Conservation (phyloP, 2,888 invertebrate genomes). For the Monoplex corrugatus region DNA sequence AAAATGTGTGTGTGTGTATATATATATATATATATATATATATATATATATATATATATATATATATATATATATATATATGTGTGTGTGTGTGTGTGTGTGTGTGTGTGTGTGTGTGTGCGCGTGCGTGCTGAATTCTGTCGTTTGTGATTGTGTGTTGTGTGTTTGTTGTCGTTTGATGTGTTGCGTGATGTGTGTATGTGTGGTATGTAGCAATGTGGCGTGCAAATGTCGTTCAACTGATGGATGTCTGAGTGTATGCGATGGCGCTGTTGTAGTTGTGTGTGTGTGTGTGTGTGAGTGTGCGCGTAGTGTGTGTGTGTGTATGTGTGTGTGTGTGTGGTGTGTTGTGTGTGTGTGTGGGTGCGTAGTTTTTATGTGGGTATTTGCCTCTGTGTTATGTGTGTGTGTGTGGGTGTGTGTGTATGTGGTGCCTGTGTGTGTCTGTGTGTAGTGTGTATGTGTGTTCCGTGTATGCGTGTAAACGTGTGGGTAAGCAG, state of each 20-base stretch:
- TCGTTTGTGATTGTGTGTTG: not conserved
- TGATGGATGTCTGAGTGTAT: too few relatives aligned
- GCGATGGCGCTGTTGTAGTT: not conserved
- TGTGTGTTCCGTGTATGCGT: not conserved
- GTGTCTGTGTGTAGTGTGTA: not conserved
- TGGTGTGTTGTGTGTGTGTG: too few relatives aligned
- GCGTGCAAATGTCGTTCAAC: not conserved
- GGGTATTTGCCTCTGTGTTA: too few relatives aligned
- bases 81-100: not conserved
- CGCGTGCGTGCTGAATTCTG: not conserved
- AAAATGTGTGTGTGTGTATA: too few relatives aligned
- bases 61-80: not conserved
- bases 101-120: not conserved
- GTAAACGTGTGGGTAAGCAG: too few relatives aligned
- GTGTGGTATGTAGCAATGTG: not conserved
- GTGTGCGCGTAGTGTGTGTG: not conserved
- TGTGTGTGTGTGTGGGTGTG: too few relatives aligned
- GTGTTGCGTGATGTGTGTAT: not conserved
- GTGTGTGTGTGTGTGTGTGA: not conserved
- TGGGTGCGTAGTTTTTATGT: too few relatives aligned
- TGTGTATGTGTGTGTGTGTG: not conserved
- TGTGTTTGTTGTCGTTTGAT: not conserved
- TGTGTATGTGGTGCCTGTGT: too few relatives aligned
- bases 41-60: not conserved
- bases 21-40: too few relatives aligned